phyloP scores from a whole-genome alignment of 2,888 invertebrate species.

The Aphidius colemani region DNA sequence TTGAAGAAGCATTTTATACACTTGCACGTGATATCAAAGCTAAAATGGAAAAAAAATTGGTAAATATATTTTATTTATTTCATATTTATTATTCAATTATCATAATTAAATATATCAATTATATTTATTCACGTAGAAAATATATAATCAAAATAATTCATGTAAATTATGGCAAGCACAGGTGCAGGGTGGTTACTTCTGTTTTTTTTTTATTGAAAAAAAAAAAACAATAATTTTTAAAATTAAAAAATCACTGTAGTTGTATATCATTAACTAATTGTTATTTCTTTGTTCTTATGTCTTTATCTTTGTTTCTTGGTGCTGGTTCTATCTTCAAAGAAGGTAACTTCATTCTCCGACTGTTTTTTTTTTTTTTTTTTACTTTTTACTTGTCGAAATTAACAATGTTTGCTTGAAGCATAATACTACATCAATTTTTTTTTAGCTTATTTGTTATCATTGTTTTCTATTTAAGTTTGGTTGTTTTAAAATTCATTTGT shows the following conservation, averaged over 20 bases:
- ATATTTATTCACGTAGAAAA: not conserved
- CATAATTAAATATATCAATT: too few relatives aligned
- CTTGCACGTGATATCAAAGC: slow-evolving; percentile 96
- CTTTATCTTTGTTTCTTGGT: slow-evolving; percentile 58
- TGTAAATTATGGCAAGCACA: too few relatives aligned
- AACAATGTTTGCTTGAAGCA: not conserved
- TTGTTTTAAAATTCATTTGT: slow-evolving; percentile 14
- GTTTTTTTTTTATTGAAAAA: too few relatives aligned
- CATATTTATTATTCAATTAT: slow-evolving; percentile 39
- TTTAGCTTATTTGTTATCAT: not conserved
- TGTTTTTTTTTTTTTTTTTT: slow-evolving; percentile 38
- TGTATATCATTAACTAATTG: slow-evolving; percentile 24
- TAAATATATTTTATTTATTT: slow-evolving; percentile 62
- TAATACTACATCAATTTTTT: not conserved
- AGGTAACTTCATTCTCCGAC: slow-evolving; percentile 54
- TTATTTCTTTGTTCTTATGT: slow-evolving; percentile 55
- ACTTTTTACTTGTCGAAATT: slow-evolving; percentile 27
- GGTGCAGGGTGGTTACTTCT: too few relatives aligned
- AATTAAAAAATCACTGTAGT: not conserved
- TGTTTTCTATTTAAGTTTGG: slow-evolving; percentile 20
- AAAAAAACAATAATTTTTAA: not conserved
- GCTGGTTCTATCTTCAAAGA: slow-evolving; percentile 59
- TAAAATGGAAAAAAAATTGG: slow-evolving; percentile 98
- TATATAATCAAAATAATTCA: slow-evolving; percentile 20
- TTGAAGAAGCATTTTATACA: slow-evolving; percentile 97